Base-by-base conservation (phyloP, 2,888 invertebrate genomes). In the Phorcus lineatus region DNA sequence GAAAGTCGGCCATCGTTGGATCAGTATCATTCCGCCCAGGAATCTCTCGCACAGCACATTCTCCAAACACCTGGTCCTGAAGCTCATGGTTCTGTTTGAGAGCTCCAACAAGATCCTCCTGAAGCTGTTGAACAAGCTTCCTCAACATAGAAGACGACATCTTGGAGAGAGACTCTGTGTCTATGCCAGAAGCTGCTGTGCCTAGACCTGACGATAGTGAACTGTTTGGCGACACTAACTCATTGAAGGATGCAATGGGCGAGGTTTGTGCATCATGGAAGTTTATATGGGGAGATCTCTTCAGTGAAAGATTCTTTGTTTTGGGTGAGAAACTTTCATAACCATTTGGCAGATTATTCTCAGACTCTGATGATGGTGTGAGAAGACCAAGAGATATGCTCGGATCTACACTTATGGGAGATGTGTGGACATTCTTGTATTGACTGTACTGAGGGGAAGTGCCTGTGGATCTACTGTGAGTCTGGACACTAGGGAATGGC, bases 121-220 rank as follows among this genome's bases (percentile, higher is more conserved):
- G 86, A 17, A 87, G 79, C 80, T 87, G 86, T 6, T 83, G 62
- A 22, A 87, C 85, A 36, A 87, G 82, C 28, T 84, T 83, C 6
- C 85, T 81, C 79, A 87, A 70, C 77, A 85, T 85, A 0, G 82
- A 77, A 0, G 86, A 79, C 2, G 85, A 84, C 88, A 86, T 85
- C 19, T 81, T 84, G 13, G 80, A 79, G 36, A 85, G 74, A 9
- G 83, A 75, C 16, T 70, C 79, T 1, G 77, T 19, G 1, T 77
- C 74, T 47, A 80, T 74, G 16, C 53, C n/a, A 31, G 76, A 36
- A 17, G 54, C 55, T 36, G 19, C 22, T 19, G 57, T 57, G 57
- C 57, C 57, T 4, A 57, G 57, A 22, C 31, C 40, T n/a, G 70
- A 31, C 2, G 70, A 31, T 19, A 36, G 70, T 22, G 19, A 16